Base-by-base conservation (phyloP, 2,113 vertebrate species). In the Menura novaehollandiae region DNA sequence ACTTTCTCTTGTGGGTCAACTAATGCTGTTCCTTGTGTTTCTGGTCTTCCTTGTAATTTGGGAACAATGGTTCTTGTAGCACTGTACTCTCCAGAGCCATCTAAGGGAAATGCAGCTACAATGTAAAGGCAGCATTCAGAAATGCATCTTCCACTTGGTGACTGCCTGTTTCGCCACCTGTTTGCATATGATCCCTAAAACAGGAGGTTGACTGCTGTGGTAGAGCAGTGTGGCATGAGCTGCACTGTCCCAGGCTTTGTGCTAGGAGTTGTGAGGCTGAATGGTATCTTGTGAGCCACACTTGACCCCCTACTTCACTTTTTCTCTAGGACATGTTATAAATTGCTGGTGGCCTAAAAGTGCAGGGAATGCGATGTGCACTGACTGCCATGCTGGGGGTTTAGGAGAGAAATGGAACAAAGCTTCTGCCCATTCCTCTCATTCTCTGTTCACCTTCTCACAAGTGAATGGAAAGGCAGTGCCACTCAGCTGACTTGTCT, bases 321-420 rank as follows among this genome's bases (percentile, higher is more conserved):
- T 71, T 84, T 49, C 11, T 67, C 21, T 63, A 39, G 27, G n/a
- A 22, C 0, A 1, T 2, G 1, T 39, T 49, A 55, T 27, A 46
- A 71, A 53, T 53, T 53, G 10, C 37, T 82, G 47, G 43, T 60
- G 35, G 35, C 23, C 62, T 59, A 41, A 68, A 72, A 6, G 6
- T 28, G 11, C 37, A 85, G 47, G 12, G 33, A 63, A 68, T 13
- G 13, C 1, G 1, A 39, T 1, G 1, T 52, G 16, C 44, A 6
- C 18, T 66, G 53, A 9, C 26, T 86, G 6, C 73, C 23, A 35
- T 0, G 0, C 20, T 66, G 44, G 15, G 28, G 9, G 6, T 22
- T 91, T 59, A 30, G 47, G 19, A 81, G 39, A 81, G 51, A 58
- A 74, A 51, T 1, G 22, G 51, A 78, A 17, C 17, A 39, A 84